Conservation (phyloP, 1,140 invertebrate species). For the Cephus cinctus region DNA sequence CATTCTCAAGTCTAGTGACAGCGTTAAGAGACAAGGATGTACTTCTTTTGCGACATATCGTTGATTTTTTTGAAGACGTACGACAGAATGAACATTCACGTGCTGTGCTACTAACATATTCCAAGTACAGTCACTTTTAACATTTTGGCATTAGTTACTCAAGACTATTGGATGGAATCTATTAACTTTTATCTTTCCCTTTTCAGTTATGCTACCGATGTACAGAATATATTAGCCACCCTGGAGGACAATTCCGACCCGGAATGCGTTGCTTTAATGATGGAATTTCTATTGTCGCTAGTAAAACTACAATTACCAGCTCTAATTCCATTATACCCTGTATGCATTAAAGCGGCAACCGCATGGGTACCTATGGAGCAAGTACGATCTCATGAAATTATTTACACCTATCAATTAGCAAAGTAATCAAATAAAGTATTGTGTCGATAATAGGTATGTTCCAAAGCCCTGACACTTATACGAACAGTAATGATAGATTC, state of each 20-base stretch:
- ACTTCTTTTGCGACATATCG: slow-evolving; percentile 54
- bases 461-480: slow-evolving; percentile 45
- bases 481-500: slow-evolving; percentile 41
- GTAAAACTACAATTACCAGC: slow-evolving; percentile 47
- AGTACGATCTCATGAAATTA: slow-evolving; percentile 21
- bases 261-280: slow-evolving; percentile 52
- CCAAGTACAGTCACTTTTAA: slow-evolving; percentile 25
- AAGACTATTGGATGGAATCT: too few species aligned
- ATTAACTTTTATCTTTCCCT: too few species aligned
- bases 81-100: slow-evolving; percentile 42
- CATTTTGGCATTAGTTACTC: too few species aligned
- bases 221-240: slow-evolving; percentile 35
- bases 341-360: slow-evolving; percentile 49
- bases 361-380: slow-evolving; percentile 51
- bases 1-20: slow-evolving; percentile 53
- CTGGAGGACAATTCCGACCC: slow-evolving; percentile 40
- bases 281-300: slow-evolving; percentile 57
- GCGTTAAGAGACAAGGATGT: slow-evolving; percentile 54
- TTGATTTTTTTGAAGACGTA: slow-evolving; percentile 61
- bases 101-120: slow-evolving; percentile 32
- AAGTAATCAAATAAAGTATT: slow-evolving; percentile 9
- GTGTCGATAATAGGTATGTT: slow-evolving; percentile 32
- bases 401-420: background rate
- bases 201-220: slow-evolving; percentile 37
- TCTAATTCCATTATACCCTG: slow-evolving; percentile 45